Evolutionary conservation across 1,140 invertebrate species (phyloP), one percentile per base, ranked within the genome.

Genomic region (Pseudomyrmex pallidus): DNA sequence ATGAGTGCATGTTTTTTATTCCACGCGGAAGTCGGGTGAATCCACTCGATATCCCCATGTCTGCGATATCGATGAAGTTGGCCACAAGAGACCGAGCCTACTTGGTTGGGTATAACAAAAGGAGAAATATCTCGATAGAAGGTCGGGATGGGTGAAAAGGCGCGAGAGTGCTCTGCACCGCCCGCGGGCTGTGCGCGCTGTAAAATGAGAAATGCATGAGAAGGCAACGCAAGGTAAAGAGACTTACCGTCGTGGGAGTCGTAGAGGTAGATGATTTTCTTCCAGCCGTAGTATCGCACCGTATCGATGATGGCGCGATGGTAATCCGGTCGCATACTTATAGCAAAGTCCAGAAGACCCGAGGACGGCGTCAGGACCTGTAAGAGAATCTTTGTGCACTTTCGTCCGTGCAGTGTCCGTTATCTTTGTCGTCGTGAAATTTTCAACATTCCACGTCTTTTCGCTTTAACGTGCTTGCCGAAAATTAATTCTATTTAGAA

Each of bases 281-380:
- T 96, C 98, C 98, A 99, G 62, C 97, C 96, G 92, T 99, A 99
- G 93, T 98, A 97, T 84, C 96, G 95, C 86, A 99, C 98, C 25
- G 98, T 97, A 94, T 99, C 98, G 87, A 99, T 97, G 90, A 99
- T 97, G 56, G 98, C 98, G 89, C 96, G 96, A 93, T 99, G 98
- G 94, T 99, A 99, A 94, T 98, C 97, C n/a, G 98, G 98, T 66
- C 98, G 95, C 97, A 99, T 97, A 91, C 97, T 98, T 90, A 98
- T 97, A 54, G 98, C 98, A 92, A 97, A 98, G 94, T 98, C 97
- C 90, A 98, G 95, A 88, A 97, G 96, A 57, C 97, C 97, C 1
- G 97, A 97, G n/a, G 97, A 97, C 68, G 97, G 97, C 48, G 97
- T 96, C 84, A 97, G 95, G 61, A 98, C 97, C 96, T 96, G 87